A percentile compares a stretch with the other conserved stretches of the same genome.
phyloP scores from a whole-genome alignment of 2,797 vertebrate species.

The Xiphorhynchus erythropygius region DNA sequence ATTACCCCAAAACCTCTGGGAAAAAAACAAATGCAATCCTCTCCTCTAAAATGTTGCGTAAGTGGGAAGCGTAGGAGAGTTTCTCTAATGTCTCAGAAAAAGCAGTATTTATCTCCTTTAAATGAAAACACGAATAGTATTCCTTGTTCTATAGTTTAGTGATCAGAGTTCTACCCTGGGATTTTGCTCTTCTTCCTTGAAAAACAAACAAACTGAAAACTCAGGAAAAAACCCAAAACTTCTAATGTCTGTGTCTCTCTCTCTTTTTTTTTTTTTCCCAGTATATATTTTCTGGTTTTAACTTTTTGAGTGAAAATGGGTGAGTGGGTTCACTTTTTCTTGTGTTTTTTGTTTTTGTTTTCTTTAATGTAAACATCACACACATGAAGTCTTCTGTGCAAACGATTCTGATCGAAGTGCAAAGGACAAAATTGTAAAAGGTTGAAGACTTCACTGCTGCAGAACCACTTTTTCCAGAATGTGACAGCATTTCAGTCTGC shows the following conservation, averaged over 20 bases:
- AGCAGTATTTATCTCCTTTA: conserved; percentile 4
- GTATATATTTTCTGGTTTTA: background rate
- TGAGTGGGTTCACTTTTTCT: background rate
- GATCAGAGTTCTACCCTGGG: background rate
- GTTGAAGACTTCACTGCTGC: background rate
- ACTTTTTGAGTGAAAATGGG: background rate
- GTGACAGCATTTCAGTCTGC: background rate
- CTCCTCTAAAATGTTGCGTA: background rate
- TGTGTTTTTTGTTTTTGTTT: background rate
- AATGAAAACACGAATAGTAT: background rate
- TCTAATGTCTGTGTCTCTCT: background rate
- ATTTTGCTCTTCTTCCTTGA: background rate
- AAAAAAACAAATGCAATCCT: background rate
- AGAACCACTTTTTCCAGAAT: background rate
- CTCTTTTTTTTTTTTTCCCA: background rate
- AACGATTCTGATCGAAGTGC: background rate
- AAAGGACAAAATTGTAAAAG: background rate
- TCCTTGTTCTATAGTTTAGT: background rate
- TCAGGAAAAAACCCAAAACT: background rate
- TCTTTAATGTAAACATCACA: background rate
- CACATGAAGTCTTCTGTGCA: background rate
- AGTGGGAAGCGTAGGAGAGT: background rate
- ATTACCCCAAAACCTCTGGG: background rate
- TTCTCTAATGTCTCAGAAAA: conserved; percentile 1
- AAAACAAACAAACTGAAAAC: background rate